Evolutionary conservation across 2,113 vertebrate species (phyloP), one percentile per base, ranked within the genome.

Genomic region (Gallinago paraguaiae): DNA sequence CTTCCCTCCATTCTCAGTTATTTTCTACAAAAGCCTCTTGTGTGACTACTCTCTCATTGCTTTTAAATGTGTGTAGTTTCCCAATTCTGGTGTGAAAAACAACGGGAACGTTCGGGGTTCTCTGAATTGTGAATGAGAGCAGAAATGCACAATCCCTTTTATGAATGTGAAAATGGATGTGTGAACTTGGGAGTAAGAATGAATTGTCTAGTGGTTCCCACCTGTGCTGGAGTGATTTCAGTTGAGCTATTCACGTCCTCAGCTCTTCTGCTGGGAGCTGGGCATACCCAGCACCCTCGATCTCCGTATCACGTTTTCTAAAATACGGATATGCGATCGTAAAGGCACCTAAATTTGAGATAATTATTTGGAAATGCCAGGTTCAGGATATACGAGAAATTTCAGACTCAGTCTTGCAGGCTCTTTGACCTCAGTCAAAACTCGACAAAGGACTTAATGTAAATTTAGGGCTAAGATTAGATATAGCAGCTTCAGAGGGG

Each of bases 391-490:
- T 25, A 31, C 11, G 23, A 70, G 37, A 39, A 78, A 92, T 67
- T 75, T 50, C 31, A n/a, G 33, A 30, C 4, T 69, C 9, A 19
- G 4, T 19, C 65, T 75, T 67, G 31, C 7, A 75, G 46, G 22
- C 41, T 64, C 22, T 71, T 74, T 81, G 0, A 1, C 3, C 1
- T 3, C 6, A 15, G 14, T 70, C 12, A 75, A 69, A 86, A 74
- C 4, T 65, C 50, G 61, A 3, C 2, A 56, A 57, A 70, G 3
- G 17, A 17, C 2, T 60, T 37, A 1, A 1, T 0, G 1, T 43
- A 37, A 39, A 56, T 83, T 68, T 51, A 46, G 33, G 14, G 35
- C n/a, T 33, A 15, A 48, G 37, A 30, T 74, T 48, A 39, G n/a
- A 53, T 35, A 13, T 20, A 53, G 6, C 27, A 81, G 22, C n/a